Evolutionary conservation across 1,140 invertebrate genomes (phyloP), one percentile per base, ranked within the genome.

Genomic region (Ruditapes philippinarum): DNA sequence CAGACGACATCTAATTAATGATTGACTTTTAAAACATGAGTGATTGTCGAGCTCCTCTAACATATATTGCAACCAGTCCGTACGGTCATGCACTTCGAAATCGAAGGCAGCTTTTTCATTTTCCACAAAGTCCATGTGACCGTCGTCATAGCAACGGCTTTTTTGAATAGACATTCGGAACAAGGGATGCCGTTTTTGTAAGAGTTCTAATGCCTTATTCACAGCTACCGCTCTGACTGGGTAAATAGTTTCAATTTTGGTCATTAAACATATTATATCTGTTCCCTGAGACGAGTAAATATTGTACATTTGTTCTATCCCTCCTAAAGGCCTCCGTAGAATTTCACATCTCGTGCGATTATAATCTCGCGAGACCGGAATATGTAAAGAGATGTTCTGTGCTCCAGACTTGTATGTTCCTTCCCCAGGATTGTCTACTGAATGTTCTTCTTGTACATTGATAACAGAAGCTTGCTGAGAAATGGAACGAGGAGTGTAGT

Each of bases 221-320:
- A 62, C 84, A 19, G n/a, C 19, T 11, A 31, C 17, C 14, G 42
- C 11, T 62, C 36, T 62, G 1, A 87, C 54, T 31, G 49, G 70
- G 40, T 87, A 87, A 0, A 57, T 38, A 1, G 84, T 31, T 49
- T 87, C 49, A 12, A 87, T 31, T 33, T 62, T 76, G 36, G 49
- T 57, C 73, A 79, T 78, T 3, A 87, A n/a, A 17, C 68, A 87
- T 19, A 87, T 65, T 7, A 62, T 79, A 9, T 87, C 84, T 3
- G 68, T 42, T 40, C 84, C 84, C 25, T 87, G 73, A 74, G 25
- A 74, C 12, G 70, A 17, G 25, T 73, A 60, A 12, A 57, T 68
- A 36, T 78, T 57, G 31, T 78, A 87, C 73, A 87, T 79, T 28
- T 62, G 17, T 49, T 87, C 84, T 36, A 87, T 87, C 14, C 73